Percentiles rank a stretch among this genome's conserved stretches.
These are phyloP conservation scores for Hylomyscus alleni DNA, from an alignment of 2,797 vertebrate genomes.

Conservation along the genomic window DNA sequence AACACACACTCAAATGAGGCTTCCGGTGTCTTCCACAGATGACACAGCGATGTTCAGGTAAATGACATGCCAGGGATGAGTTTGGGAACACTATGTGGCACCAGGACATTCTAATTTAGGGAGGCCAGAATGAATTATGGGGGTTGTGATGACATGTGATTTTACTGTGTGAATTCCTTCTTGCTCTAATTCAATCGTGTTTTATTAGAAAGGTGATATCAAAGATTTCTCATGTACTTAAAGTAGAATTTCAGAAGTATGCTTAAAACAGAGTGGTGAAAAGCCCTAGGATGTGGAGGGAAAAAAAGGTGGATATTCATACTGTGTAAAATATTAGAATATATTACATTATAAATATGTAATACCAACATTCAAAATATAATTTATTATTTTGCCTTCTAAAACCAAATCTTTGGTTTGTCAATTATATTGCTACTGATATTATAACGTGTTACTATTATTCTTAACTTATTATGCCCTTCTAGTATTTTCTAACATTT, in stretches of 20 bases:
- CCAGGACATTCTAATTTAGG: not conserved
- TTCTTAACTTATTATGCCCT: conserved; percentile 10
- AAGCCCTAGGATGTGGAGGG: too few relatives aligned
- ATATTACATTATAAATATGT: not conserved
- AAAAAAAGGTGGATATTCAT: not conserved
- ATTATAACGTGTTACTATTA: not conserved
- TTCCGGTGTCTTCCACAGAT: not conserved
- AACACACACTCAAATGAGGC: not conserved
- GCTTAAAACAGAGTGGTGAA: not conserved
- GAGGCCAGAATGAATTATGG: not conserved
- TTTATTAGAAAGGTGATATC: conserved; percentile 17
- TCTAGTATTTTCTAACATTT: not conserved
- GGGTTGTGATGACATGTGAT: not conserved
- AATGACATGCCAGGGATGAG: not conserved
- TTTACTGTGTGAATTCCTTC: not conserved
- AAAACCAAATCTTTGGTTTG: not conserved
- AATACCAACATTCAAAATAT: not conserved
- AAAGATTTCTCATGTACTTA: conserved; percentile 1
- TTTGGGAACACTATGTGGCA: not conserved
- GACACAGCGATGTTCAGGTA: not conserved
- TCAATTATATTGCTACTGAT: not conserved
- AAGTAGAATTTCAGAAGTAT: conserved; percentile 18
- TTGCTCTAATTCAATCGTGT: not conserved
- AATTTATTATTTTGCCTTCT: conserved; percentile 2
- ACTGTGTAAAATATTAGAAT: not conserved